Evolutionary conservation across 2,113 vertebrate genomes (phyloP), one percentile per base, ranked within the genome.

Genomic region (Eira barbara): DNA sequence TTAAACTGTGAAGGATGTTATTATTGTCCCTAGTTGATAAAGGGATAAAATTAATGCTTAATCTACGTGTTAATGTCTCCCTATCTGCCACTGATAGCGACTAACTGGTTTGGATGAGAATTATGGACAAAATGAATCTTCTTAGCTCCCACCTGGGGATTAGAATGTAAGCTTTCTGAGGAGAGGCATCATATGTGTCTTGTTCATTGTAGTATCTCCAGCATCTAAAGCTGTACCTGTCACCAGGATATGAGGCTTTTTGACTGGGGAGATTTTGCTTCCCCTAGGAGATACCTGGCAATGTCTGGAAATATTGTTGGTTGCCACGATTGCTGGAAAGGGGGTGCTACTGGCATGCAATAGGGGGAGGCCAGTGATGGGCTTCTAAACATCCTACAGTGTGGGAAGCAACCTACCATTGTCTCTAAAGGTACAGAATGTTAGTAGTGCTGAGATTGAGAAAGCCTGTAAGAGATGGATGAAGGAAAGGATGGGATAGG

Each of bases 171-270:
- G 7, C 6, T 69, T 27, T 47, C 63, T 73, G 39, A 76, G 63
- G 69, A 8, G 1, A 14, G 80, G 25, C 6, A 4, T 65, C 3
- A 27, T 29, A 0, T 1, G 12, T 42, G 34, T 42, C n/a, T 7
- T 39, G 4, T 31, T 79, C 14, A 4, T 3, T 78, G 67, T 14
- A 39, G 20, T 42, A 23, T 73, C 12, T 17, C 23, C 45, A 27
- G 10, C 47, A 78, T 12, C 25, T 47, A 27, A 29, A 89, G 31
- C 42, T 57, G 0, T 39, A n/a, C 8, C 29, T 78, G 7, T 42
- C 31, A 14, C 63, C 65, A 47, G 82, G 4, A n/a, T 34, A n/a
- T 23, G 42, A 31, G 36, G 6, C 7, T 67, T 59, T n/a, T 59
- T 7, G 42, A 4, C 69, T 57, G 4, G 13, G 63, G 71, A 29